Conservation (phyloP, 1,140 invertebrate genomes). For the Sogatella furcifera region DNA sequence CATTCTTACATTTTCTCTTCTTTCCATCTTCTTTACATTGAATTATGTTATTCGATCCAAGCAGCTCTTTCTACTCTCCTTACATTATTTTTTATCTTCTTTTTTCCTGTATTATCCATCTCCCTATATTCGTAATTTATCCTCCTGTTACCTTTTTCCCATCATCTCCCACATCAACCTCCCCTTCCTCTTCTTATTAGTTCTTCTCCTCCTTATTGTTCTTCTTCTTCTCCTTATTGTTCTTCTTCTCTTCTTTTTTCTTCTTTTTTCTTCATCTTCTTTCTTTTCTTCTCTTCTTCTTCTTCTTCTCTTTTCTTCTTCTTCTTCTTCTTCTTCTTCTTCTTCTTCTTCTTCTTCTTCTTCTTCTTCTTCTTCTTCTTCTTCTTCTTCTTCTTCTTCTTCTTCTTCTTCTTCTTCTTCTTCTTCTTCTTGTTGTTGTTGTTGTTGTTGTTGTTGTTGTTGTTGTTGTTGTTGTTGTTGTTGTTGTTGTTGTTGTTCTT, state of each 20-base stretch:
- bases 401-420: not conserved
- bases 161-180: slow-evolving; percentile 1
- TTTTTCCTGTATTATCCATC: not conserved
- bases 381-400: not conserved
- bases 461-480: too few species aligned
- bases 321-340: not conserved
- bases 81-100: not conserved
- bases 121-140: not conserved
- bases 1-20: too few species aligned
- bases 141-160: not conserved
- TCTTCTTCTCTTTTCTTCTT: not conserved
- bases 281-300: not conserved
- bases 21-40: too few species aligned
- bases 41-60: too few species aligned
- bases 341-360: not conserved
- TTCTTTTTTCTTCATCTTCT: not conserved
- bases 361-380: not conserved
- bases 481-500: too few species aligned
- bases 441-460: too few species aligned
- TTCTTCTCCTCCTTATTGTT: not conserved
- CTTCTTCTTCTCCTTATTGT: not conserved
- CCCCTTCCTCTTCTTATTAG: not conserved
- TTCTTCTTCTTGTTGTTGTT: not conserved
- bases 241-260: too few species aligned
- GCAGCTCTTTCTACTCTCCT: not conserved